Base-by-base conservation (phyloP, 2,113 vertebrate species). In the Atlantisia rogersi region DNA sequence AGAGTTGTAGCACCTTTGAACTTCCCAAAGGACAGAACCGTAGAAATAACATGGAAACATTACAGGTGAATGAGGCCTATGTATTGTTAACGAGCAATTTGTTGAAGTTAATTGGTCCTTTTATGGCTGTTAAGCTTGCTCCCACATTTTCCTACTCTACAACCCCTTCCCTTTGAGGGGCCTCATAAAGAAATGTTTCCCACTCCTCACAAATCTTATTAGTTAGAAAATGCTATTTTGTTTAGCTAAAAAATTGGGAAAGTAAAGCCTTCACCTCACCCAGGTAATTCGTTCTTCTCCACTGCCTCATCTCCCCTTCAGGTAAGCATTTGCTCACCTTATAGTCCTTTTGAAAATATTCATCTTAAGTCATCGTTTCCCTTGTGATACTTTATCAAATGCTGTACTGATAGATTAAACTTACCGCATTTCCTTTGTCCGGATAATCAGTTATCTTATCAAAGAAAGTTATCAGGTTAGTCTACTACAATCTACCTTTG, bases 321-420 rank as follows among this genome's bases (percentile, higher is more conserved):
- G 48, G 48, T 88, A 94, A 68, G 56, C 25, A 9, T 58, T 87
- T 88, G 24, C 73, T 91, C 53, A 73, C 35, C 77, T 92, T 67
- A 35, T 20, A 79, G 28, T 94, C 29, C 60, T 92, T 94, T 78
- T 63, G n/a, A 55, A 80, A 77, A 62, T 94, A 58, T 91, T 87
- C 62, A 56, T 82, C 71, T 69, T 77, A 90, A 84, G 44, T 87
- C 44, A 22, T 85, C 15, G 80, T 91, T 85, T 93, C 67, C 75
- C 63, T 70, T 85, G 78, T 91, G 94, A 95, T 95, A 59, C 46
- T 35, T 2, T 85, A 91, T 95, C 87, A 95, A 94, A 88, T 96
- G 63, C 55, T 91, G 29, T 90, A 70, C 50, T 65, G 87, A 82
- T 77, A 80, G 86, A 95, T 91, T 82, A 69, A n/a, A 91, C 91